These are phyloP conservation scores for Alaudala cheleensis DNA, from an alignment of 2,113 vertebrate genomes.

Conservation along the genomic window DNA sequence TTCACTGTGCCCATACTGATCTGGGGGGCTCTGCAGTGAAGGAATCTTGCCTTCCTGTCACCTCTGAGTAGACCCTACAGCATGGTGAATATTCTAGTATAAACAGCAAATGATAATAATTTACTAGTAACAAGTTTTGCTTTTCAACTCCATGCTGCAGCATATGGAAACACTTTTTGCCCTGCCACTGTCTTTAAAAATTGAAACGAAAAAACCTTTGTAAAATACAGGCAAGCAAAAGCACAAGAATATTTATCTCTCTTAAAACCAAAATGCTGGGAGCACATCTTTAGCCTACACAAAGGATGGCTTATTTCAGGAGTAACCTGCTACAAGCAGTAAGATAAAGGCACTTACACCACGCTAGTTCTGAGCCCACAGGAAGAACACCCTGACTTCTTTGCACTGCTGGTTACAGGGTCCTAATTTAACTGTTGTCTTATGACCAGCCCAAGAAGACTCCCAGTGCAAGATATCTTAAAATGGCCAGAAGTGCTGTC, in stretches of 20 bases:
- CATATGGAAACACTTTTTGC: not conserved
- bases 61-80: not conserved
- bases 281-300: not conserved
- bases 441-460: not conserved
- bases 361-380: not conserved
- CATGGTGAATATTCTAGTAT: not conserved
- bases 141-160: not conserved
- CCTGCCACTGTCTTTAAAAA: not conserved
- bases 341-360: not conserved
- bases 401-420: not conserved
- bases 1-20: not conserved
- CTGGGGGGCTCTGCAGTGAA: not conserved
- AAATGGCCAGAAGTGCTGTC: not conserved
- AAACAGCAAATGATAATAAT: not conserved
- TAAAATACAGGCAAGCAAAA: not conserved
- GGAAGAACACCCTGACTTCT: not conserved
- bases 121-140: not conserved
- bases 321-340: conserved; percentile 15
- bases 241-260: not conserved
- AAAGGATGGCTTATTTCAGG: conserved; percentile 11
- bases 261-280: not conserved
- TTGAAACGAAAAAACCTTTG: not conserved
- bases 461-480: not conserved
- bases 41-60: not conserved
- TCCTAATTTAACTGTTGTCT: not conserved